These are phyloP conservation scores for Bujurquina vittata DNA, from an alignment of 2,113 vertebrate species.

Conservation along the genomic window DNA sequence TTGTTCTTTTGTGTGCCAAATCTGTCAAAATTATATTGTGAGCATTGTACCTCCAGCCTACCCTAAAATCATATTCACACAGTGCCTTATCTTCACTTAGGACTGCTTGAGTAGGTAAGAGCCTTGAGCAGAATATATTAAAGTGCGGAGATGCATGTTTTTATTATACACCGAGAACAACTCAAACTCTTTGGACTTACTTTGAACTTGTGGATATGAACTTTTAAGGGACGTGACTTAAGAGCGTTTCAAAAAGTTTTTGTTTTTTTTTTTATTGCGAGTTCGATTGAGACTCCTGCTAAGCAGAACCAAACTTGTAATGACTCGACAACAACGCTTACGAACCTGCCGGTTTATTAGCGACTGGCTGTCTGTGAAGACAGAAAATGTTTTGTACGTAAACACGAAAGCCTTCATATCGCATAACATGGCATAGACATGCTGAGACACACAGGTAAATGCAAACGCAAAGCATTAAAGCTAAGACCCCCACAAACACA, in stretches of 20 bases:
- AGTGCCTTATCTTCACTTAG: constrained; percentile 55
- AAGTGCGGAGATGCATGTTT: constrained; percentile 31
- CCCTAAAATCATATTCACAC: constrained; percentile 55
- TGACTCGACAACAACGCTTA: constrained; percentile 30
- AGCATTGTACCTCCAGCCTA: constrained; percentile 53
- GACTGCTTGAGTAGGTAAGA: constrained; percentile 48
- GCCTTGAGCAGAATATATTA: constrained; percentile 57
- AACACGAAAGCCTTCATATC: constrained; percentile 45
- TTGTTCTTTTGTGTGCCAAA: constrained; percentile 54
- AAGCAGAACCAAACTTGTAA: constrained; percentile 45
- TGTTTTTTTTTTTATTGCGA: not conserved
- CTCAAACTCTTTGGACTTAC: constrained; percentile 40
- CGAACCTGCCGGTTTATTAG: not conserved
- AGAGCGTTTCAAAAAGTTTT: constrained; percentile 12
- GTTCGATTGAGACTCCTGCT: not conserved
- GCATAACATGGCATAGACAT: constrained; percentile 11
- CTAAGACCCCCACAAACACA: constrained; percentile 27
- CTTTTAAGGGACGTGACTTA: constrained; percentile 25
- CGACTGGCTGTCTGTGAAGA: constrained; percentile 28
- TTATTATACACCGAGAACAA: constrained; percentile 8
- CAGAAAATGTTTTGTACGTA: constrained; percentile 24
- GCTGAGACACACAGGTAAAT: constrained; percentile 46
- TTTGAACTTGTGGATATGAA: constrained; percentile 32
- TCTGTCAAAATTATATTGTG: constrained; percentile 62
- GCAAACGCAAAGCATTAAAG: constrained; percentile 47